These are phyloP conservation scores for Fulmarus glacialis DNA, from an alignment of 2,113 vertebrate genomes.

Conservation along the genomic window DNA sequence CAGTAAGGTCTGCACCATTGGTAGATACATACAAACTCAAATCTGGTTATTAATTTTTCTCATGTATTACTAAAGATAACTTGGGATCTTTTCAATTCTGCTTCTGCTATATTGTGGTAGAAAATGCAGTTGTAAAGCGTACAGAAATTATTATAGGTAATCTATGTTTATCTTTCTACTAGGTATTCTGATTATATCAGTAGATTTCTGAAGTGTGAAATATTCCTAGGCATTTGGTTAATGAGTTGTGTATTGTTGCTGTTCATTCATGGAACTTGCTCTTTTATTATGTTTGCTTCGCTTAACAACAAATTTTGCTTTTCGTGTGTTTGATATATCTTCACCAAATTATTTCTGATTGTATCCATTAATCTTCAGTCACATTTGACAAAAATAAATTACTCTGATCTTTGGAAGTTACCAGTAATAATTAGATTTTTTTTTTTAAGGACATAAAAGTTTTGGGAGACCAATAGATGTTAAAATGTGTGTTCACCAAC, in stretches of 20 bases:
- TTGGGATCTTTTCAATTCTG: not conserved
- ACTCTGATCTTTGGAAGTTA: slow-evolving; percentile 82
- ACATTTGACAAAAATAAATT: slow-evolving; percentile 81
- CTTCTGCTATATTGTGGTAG: not conserved
- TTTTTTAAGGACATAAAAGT: slow-evolving; percentile 54
- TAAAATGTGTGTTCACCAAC: slow-evolving; percentile 5
- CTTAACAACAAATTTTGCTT: slow-evolving; percentile 81
- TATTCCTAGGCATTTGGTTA: slow-evolving; percentile 74
- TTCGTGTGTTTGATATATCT: slow-evolving; percentile 73
- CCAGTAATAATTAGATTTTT: slow-evolving; percentile 74
- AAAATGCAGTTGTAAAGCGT: slow-evolving; percentile 30
- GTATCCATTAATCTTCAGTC: slow-evolving; percentile 83
- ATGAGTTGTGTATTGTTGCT: slow-evolving; percentile 77
- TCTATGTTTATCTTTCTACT: slow-evolving; percentile 55
- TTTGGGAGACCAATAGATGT: slow-evolving; percentile 47
- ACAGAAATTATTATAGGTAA: slow-evolving; percentile 12
- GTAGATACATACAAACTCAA: not conserved
- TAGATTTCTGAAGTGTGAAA: slow-evolving; percentile 76
- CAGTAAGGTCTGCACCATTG: accelerated
- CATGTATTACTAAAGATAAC: not conserved
- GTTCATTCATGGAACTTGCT: slow-evolving; percentile 79
- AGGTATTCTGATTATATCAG: slow-evolving; percentile 61
- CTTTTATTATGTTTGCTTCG: slow-evolving; percentile 78
- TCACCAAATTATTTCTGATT: slow-evolving; percentile 79
- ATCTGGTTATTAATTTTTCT: not conserved